These are phyloP conservation scores for Orchestia grillus DNA, from an alignment of 1,140 invertebrate genomes.

Conservation along the genomic window DNA sequence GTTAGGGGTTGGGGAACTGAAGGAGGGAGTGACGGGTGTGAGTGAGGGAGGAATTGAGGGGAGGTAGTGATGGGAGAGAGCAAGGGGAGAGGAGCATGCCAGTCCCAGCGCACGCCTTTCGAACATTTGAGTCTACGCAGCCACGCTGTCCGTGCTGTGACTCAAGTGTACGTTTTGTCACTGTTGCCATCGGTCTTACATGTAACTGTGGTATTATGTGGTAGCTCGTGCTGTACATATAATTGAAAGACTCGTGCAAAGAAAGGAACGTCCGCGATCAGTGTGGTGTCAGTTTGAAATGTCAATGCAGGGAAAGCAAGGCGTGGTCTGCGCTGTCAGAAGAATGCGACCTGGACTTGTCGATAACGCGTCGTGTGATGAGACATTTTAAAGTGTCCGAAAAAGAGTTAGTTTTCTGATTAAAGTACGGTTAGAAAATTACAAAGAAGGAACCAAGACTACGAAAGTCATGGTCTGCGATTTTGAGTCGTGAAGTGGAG, in stretches of 20 bases:
- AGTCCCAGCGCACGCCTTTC: background rate
- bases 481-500: background rate
- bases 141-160: background rate
- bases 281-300: background rate
- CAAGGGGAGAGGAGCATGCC: background rate
- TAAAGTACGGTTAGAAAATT: background rate
- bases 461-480: background rate
- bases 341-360: background rate
- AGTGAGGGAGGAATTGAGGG: background rate
- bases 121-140: conserved; percentile 7
- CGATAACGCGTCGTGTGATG: conserved; percentile 20
- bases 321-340: background rate
- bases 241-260: background rate
- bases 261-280: background rate
- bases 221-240: background rate
- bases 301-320: background rate
- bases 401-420: background rate
- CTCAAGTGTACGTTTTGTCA: background rate
- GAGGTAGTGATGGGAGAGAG: background rate
- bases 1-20: background rate
- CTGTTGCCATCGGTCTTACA: background rate
- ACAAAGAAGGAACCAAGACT: background rate
- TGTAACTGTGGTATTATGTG: background rate
- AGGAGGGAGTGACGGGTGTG: background rate
- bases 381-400: background rate